Percentiles rank a stretch among this genome's conserved stretches.
These are phyloP conservation scores for Xiphophorus maculatus DNA, from an alignment of 2,113 vertebrate genomes.

Conservation along the genomic window DNA sequence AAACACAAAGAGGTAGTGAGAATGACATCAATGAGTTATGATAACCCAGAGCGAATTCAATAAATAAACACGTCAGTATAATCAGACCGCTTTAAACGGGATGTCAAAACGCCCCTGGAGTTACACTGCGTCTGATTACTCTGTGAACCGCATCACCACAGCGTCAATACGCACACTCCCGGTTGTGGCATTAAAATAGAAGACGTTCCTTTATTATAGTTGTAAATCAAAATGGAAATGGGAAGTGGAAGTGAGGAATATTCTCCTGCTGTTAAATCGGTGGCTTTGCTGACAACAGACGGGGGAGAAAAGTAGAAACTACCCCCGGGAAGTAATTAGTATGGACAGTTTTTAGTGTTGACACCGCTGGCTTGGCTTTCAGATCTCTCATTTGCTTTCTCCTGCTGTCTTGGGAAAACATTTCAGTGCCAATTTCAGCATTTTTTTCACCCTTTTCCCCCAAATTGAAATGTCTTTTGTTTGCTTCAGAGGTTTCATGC, in stretches of 20 bases:
- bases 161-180: background rate
- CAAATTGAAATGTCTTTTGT: slow-evolving; percentile 36
- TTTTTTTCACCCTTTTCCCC: background rate
- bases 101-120: slow-evolving; percentile 23
- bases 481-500: slow-evolving; percentile 22
- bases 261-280: slow-evolving; percentile 26
- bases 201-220: slow-evolving; percentile 35
- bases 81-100: slow-evolving; percentile 29
- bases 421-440: slow-evolving; percentile 30
- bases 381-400: slow-evolving; percentile 57
- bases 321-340: slow-evolving; percentile 68
- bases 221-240: slow-evolving; percentile 53
- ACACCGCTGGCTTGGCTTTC: slow-evolving; percentile 57
- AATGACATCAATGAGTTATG: slow-evolving; percentile 48
- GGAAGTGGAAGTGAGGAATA: slow-evolving; percentile 28
- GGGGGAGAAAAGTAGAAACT: slow-evolving; percentile 42
- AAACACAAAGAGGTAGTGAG: slow-evolving; percentile 9
- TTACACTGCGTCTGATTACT: slow-evolving; percentile 39
- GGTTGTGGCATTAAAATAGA: slow-evolving; percentile 56
- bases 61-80: slow-evolving; percentile 59
- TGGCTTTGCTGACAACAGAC: slow-evolving; percentile 49
- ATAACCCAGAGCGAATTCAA: slow-evolving; percentile 48
- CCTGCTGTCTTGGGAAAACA: slow-evolving; percentile 46
- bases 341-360: slow-evolving; percentile 61
- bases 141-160: slow-evolving; percentile 14